These are phyloP conservation scores for Drosophila cognata DNA, from an alignment of 2,888 invertebrate genomes.

Conservation along the genomic window DNA sequence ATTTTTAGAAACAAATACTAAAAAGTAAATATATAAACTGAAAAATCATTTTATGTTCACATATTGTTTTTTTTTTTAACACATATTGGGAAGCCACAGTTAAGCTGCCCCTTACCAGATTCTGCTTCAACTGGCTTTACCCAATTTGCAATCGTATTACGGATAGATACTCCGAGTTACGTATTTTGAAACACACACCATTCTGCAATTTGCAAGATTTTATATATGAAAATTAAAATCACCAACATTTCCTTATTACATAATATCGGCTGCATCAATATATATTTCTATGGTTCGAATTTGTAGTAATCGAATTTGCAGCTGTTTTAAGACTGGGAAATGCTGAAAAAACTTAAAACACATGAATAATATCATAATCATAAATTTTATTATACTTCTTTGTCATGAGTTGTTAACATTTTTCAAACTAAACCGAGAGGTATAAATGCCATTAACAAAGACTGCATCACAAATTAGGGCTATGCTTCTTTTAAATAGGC, in stretches of 20 bases:
- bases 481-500: slow-evolving; percentile 3
- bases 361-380: background rate
- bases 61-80: background rate
- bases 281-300: background rate
- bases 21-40: background rate
- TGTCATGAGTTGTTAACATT: slow-evolving; percentile 18
- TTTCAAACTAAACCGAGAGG: slow-evolving; percentile 1
- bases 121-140: background rate
- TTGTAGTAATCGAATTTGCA: background rate
- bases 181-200: background rate
- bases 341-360: background rate
- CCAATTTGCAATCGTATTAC: background rate
- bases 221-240: background rate
- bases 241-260: background rate
- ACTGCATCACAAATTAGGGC: slow-evolving; percentile 22
- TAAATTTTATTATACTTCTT: slow-evolving; percentile 17
- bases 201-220: background rate
- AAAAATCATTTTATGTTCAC: background rate
- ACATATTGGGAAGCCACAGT: background rate
- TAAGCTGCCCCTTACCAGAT: background rate
- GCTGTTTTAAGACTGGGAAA: background rate
- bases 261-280: background rate
- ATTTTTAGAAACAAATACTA: background rate
- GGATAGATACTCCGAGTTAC: background rate
- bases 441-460: slow-evolving; percentile 29